phyloP scores from a whole-genome alignment of 2,888 invertebrate species.

The Eristalinus aeneus region DNA sequence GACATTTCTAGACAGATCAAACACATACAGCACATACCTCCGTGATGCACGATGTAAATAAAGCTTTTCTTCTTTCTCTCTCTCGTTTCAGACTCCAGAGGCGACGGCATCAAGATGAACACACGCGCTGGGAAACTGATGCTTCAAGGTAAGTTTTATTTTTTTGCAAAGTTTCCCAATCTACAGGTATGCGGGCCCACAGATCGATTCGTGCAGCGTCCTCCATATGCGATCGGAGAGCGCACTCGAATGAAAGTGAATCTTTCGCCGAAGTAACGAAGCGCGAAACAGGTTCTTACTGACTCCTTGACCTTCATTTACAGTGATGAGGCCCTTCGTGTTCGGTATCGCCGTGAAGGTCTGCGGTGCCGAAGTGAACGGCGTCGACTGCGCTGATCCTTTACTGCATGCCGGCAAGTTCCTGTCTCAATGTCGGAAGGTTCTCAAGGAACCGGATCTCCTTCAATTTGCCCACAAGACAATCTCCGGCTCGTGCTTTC shows the following conservation, averaged over 20 bases:
- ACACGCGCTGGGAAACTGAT: conserved; percentile 38
- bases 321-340: neutral
- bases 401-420: neutral
- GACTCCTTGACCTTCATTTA: conserved; percentile 44
- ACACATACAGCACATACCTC: neutral
- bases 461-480: neutral
- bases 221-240: neutral
- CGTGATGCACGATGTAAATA: neutral
- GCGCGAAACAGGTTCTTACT: conserved; percentile 3
- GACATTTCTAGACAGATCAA: neutral
- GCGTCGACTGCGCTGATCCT: neutral
- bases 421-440: neutral
- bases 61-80: conserved; percentile 4
- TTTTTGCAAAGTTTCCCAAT: neutral
- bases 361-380: conserved; percentile 16
- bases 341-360: neutral
- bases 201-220: neutral
- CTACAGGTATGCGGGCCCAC: neutral
- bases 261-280: conserved; percentile 8
- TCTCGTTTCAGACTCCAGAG: conserved; percentile 45
- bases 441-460: neutral
- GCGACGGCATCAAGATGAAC: conserved; percentile 47
- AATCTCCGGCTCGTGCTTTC: neutral
- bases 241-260: conserved; percentile 15
- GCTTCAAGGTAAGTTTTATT: conserved; percentile 48